phyloP scores from a whole-genome alignment of 2,888 invertebrate genomes.

The Drosophila colorata region DNA sequence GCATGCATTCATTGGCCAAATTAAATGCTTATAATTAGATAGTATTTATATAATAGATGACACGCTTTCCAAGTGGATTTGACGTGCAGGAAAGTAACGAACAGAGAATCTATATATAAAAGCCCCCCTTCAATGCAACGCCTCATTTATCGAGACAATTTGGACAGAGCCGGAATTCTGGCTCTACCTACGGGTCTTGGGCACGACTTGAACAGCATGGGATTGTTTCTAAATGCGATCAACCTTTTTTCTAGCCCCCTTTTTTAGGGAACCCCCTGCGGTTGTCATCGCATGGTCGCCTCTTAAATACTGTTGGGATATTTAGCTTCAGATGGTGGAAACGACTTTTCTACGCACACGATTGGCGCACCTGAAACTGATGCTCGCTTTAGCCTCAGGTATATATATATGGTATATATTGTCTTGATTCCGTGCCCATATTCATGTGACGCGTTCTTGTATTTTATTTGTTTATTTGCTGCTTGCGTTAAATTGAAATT shows the following conservation, averaged over 20 bases:
- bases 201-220: constrained; percentile 20
- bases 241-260: not conserved
- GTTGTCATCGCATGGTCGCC: constrained; percentile 1
- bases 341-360: constrained; percentile 7
- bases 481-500: constrained; percentile 77
- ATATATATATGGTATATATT: constrained; percentile 39
- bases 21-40: constrained; percentile 2
- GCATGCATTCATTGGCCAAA: constrained; percentile 6
- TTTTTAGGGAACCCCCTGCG: not conserved
- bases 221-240: constrained; percentile 15
- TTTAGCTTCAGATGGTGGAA: too few relatives aligned
- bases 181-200: too few relatives aligned
- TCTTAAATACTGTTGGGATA: too few relatives aligned
- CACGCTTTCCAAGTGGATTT: too few relatives aligned
- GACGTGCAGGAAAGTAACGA: too few relatives aligned
- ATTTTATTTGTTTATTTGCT: constrained; percentile 73
- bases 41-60: too few relatives aligned
- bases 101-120: too few relatives aligned
- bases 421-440: constrained; percentile 47
- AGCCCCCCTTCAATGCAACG: not conserved
- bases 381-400: not conserved
- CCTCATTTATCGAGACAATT: constrained; percentile 14
- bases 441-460: constrained; percentile 58
- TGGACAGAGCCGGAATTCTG: too few relatives aligned
- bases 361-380: constrained; percentile 3